Percentiles rank a stretch among this genome's conserved stretches.
These are phyloP conservation scores for Galleria mellonella DNA, from an alignment of 1,140 invertebrate species.

Conservation along the genomic window DNA sequence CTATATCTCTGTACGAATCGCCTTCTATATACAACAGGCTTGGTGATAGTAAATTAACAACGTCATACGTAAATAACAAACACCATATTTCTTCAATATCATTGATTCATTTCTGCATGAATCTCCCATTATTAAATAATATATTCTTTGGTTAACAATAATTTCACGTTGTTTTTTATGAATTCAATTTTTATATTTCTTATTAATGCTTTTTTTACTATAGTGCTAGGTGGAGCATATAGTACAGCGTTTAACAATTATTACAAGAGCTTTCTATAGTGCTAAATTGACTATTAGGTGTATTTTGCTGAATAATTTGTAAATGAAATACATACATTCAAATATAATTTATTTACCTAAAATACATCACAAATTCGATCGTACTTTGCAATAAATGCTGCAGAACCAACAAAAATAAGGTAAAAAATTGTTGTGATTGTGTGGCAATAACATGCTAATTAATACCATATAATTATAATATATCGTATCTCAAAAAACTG, in stretches of 20 bases:
- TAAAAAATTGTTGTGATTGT: no score
- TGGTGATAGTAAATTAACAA: slow-evolving; percentile 59
- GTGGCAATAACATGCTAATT: no score
- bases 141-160: slow-evolving; percentile 32
- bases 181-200: slow-evolving; percentile 40
- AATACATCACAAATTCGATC: slow-evolving; percentile 4
- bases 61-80: slow-evolving; percentile 60
- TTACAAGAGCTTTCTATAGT: slow-evolving; percentile 57
- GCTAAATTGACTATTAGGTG: slow-evolving; percentile 29
- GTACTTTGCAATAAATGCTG: slow-evolving; percentile 21
- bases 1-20: slow-evolving; percentile 54
- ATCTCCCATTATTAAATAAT: slow-evolving; percentile 49
- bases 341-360: background rate
- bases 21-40: slow-evolving; percentile 52
- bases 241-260: slow-evolving; percentile 54
- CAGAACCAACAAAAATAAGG: slow-evolving; percentile 18
- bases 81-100: slow-evolving; percentile 71
- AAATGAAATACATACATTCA: background rate
- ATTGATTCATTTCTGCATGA: slow-evolving; percentile 70
- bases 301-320: slow-evolving; percentile 14
- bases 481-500: no score
- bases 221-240: slow-evolving; percentile 60
- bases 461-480: no score
- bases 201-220: slow-evolving; percentile 55
- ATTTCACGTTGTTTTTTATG: slow-evolving; percentile 22